A percentile compares a stretch with the other conserved stretches of the same genome.
Evolutionary conservation across 2,888 invertebrate genomes (phyloP).

Genomic region (Proisotoma minuta): DNA sequence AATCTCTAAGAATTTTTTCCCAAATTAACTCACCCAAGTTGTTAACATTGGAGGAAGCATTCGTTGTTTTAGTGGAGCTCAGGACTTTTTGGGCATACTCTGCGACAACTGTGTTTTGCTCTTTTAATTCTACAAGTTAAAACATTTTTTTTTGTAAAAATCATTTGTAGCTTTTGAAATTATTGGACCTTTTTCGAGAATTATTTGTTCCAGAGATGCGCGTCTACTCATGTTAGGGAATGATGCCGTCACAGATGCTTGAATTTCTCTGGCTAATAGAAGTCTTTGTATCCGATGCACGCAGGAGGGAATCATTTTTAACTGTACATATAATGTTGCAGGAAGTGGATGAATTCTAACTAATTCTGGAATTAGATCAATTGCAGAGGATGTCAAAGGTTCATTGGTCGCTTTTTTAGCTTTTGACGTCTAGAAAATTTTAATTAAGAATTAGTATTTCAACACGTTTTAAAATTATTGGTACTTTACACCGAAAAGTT

Average conservation of each 20-base stretch:
- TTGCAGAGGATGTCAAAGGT: not conserved
- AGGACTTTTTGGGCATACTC: not conserved
- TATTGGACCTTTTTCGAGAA: too few relatives aligned
- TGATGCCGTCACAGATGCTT: conserved; percentile 53
- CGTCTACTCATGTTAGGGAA: too few relatives aligned
- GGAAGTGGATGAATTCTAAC: conserved; percentile 62
- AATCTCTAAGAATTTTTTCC: too few relatives aligned
- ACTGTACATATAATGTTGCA: conserved; percentile 54
- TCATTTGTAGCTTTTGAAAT: too few relatives aligned
- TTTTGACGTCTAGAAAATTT: not conserved
- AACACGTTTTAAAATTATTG: too few relatives aligned
- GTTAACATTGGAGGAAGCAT: too few relatives aligned
- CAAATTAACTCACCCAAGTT: too few relatives aligned
- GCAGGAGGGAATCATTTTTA: conserved; percentile 75
- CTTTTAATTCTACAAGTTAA: not conserved
- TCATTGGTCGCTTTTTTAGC: not conserved
- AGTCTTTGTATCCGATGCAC: conserved; percentile 70
- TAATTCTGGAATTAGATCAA: conserved; percentile 69
- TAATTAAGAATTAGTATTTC: not conserved
- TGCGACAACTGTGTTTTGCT: not conserved
- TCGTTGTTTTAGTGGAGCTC: not conserved
- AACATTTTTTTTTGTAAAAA: too few relatives aligned
- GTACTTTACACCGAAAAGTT: too few relatives aligned
- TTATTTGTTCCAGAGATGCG: too few relatives aligned
- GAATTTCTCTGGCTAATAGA: conserved; percentile 68